Base-by-base conservation (phyloP, 2,797 vertebrate genomes). In the Gorsachius magnificus region DNA sequence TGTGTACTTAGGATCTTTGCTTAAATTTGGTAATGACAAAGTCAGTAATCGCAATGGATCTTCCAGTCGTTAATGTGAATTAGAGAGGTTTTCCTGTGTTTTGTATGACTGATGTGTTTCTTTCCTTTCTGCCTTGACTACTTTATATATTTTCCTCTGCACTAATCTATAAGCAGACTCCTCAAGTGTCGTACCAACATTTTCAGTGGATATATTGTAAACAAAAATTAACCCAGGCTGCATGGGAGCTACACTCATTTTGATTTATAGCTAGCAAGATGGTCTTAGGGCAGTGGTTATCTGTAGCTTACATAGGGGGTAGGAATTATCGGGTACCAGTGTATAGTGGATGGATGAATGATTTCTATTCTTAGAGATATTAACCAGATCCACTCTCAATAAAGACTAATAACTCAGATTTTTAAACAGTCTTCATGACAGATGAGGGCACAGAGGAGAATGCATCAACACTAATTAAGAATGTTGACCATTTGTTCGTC, bases 371-470 rank as follows among this genome's bases (percentile, higher is more conserved):
- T 96, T 97, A 96, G 91, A 97, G 99, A 99, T 95, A 97, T 98
- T 99, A 99, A 99, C 98, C 99, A 99, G 99, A 99, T 98, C 97
- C 96, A 97, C 97, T 98, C 97, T 98, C 98, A 98, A 99, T 98
- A 98, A 98, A 98, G 98, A 98, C 98, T 99, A 98, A 99, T 99
- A 99, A 99, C 98, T 98, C 98, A 98, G 98, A 98, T 98, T 98
- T 99, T 99, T 99, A 99, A 99, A 99, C 99, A 99, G 98, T 98
- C 98, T 96, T 97, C 97, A 82, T 98, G 99, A 99, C 98, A 98
- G 98, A 99, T 98, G 98, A 98, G 98, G 98, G 98, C 98, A 96
- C 97, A 98, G 98, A 98, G 95, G 97, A 98, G 97, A 98, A 98
- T 98, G 98, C 97, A 98, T 98, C 98, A 98, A 93, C 97, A 87